phyloP scores from a whole-genome alignment of 2,888 invertebrate species.

The Drosophila colorata region DNA sequence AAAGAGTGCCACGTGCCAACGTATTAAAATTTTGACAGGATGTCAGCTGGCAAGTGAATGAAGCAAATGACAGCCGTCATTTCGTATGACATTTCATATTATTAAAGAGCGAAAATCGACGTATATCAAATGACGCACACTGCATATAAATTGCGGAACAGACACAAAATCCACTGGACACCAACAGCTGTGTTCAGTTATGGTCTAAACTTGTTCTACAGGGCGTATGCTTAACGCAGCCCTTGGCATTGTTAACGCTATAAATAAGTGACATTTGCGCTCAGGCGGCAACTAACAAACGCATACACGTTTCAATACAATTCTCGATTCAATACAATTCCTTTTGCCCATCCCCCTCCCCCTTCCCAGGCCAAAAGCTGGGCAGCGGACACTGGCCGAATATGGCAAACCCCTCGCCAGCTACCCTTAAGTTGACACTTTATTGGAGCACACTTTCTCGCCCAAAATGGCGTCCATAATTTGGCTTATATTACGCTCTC shows the following conservation, averaged over 20 bases:
- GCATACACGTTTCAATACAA: slow-evolving; percentile 38
- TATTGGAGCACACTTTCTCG: slow-evolving; percentile 27
- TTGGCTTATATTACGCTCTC: slow-evolving; percentile 47
- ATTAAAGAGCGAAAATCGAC: slow-evolving; percentile 23
- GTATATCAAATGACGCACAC: slow-evolving; percentile 39
- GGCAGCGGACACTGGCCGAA: background rate
- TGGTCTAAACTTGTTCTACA: background rate
- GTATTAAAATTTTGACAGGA: slow-evolving; percentile 27
- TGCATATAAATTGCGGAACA: slow-evolving; percentile 7
- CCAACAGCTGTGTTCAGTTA: slow-evolving; percentile 35
- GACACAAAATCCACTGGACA: slow-evolving; percentile 25
- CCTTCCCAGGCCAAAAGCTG: background rate
- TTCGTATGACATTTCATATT: slow-evolving; percentile 53
- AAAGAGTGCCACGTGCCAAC: slow-evolving; percentile 21
- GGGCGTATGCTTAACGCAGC: slow-evolving; percentile 31
- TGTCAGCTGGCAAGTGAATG: slow-evolving; percentile 20
- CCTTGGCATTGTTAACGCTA: slow-evolving; percentile 24
- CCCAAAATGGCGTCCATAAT: slow-evolving; percentile 37
- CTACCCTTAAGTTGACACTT: slow-evolving; percentile 21
- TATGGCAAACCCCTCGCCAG: background rate
- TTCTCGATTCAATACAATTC: slow-evolving; percentile 1
- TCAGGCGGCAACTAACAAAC: slow-evolving; percentile 17
- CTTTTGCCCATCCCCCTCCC: background rate
- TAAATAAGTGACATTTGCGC: slow-evolving; percentile 40
- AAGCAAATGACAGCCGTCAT: slow-evolving; percentile 64